Evolutionary conservation across 1,140 invertebrate species (phyloP).

Genomic region (Monomorium pharaonis): DNA sequence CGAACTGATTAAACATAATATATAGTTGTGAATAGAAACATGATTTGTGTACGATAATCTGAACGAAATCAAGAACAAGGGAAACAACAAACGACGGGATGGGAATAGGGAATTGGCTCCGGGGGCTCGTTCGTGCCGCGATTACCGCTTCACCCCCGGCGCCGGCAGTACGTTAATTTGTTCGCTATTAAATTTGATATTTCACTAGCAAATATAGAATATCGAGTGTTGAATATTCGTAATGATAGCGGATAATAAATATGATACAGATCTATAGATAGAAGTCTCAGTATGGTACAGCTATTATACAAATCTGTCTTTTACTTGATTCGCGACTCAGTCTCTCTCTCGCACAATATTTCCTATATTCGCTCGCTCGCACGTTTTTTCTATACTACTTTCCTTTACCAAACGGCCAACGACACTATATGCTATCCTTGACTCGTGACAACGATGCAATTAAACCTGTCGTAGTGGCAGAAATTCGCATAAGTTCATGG

Average conservation of each 20-base stretch:
- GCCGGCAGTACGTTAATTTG: constrained; percentile 77
- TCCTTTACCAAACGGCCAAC: constrained; percentile 48
- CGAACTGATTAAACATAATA: constrained; percentile 62
- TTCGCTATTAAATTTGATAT: constrained; percentile 84
- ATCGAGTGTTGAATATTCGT: constrained; percentile 83
- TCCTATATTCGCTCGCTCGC: constrained; percentile 60
- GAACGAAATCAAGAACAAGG: constrained; percentile 23
- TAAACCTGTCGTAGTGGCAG: constrained; percentile 10
- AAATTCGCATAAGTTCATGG: constrained; percentile 28
- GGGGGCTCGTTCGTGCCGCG: constrained; percentile 45
- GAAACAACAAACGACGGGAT: constrained; percentile 44
- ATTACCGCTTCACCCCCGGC: constrained; percentile 50
- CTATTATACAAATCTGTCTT: constrained; percentile 84
- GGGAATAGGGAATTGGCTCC: not conserved
- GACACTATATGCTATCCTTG: constrained; percentile 19
- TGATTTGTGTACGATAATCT: not conserved
- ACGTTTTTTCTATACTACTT: constrained; percentile 48
- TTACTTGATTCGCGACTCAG: constrained; percentile 66
- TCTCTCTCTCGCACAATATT: constrained; percentile 66
- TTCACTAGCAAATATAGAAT: constrained; percentile 84
- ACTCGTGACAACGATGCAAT: constrained; percentile 24
- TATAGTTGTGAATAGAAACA: not conserved
- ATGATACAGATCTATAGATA: constrained; percentile 85
- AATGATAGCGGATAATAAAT: constrained; percentile 84
- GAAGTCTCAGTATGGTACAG: constrained; percentile 83